These are phyloP conservation scores for Platerodrilus igneus DNA, from an alignment of 2,888 invertebrate genomes.

Conservation along the genomic window DNA sequence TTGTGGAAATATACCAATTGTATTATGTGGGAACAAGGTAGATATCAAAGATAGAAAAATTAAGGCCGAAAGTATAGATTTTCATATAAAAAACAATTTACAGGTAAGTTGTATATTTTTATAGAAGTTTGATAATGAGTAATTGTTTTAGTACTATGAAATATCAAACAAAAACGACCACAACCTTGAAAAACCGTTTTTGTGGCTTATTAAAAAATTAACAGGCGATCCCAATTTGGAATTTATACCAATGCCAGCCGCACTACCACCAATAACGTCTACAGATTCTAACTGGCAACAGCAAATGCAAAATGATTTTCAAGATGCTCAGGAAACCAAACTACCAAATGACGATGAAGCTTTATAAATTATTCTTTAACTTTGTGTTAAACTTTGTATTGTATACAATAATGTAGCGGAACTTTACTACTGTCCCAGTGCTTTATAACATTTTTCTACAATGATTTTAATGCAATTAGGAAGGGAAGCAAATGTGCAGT, in stretches of 20 bases:
- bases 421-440: no score
- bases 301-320: slow-evolving; percentile 95
- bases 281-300: slow-evolving; percentile 98
- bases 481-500: no score
- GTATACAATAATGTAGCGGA: no score
- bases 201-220: slow-evolving; percentile 96
- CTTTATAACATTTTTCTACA: no score
- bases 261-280: slow-evolving; percentile 95
- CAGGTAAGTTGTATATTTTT: slow-evolving; percentile 61
- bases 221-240: slow-evolving; percentile 98
- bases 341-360: slow-evolving; percentile 98
- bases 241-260: slow-evolving; percentile 98
- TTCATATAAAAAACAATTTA: slow-evolving; percentile 98
- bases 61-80: slow-evolving; percentile 98
- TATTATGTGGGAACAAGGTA: slow-evolving; percentile 99
- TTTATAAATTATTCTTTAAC: slow-evolving; percentile 56
- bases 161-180: slow-evolving; percentile 99
- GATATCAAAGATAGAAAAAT: slow-evolving; percentile 99
- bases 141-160: slow-evolving; percentile 89
- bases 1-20: slow-evolving; percentile 99
- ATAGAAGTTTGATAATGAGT: slow-evolving; percentile 11
- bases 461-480: no score
- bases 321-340: slow-evolving; percentile 92
- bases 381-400: no score
- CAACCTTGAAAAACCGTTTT: slow-evolving; percentile 99